Evolutionary conservation across 2,113 vertebrate species (phyloP), one percentile per base, ranked within the genome.

Genomic region (Laterallus jamaicensis): DNA sequence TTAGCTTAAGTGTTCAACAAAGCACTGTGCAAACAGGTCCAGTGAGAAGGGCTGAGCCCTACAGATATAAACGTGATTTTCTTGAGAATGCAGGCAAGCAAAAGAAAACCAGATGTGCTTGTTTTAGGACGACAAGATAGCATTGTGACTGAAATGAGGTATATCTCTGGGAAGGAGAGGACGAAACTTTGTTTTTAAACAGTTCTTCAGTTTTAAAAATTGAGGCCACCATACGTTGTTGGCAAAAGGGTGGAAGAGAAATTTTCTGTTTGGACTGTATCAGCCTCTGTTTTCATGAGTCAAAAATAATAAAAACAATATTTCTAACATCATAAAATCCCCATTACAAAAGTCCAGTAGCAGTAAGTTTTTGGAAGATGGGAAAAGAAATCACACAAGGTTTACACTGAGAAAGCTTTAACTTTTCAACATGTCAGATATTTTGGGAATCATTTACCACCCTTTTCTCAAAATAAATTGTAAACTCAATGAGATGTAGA

Each of bases 401-500:
- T 88, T 96, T 92, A 94, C 40, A 88, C 39, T 84, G 73, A 75
- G 73, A 90, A 94, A 95, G 56, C 49, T 88, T 92, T 95, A 95
- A 86, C 49, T 39, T 88, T 90, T 92, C 88, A 92, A 66, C 60
- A 28, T 93, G 60, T 86, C 77, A 82, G 80, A 82, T 93, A 92
- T 95, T 95, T 88, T 64, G 25, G 66, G 69, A 95, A 86, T 78
- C 74, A 94, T 84, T 96, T 97, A 93, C 54, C 62, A 84, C 16
- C 1, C 11, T 93, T 93, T 94, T 78, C 68, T 88, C 68, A 97
- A 93, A 93, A 90, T 88, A 92, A 92, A 86, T 90, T 88, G 42
- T 86, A 92, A 95, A 94, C 42, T 81, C 82, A 80, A 68, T 18
- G 49, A 94, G 35, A 86, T 77, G 20, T 37, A 92, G 92, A 92